phyloP scores from a whole-genome alignment of 2,113 vertebrate genomes.

The Leucosticte australis region DNA sequence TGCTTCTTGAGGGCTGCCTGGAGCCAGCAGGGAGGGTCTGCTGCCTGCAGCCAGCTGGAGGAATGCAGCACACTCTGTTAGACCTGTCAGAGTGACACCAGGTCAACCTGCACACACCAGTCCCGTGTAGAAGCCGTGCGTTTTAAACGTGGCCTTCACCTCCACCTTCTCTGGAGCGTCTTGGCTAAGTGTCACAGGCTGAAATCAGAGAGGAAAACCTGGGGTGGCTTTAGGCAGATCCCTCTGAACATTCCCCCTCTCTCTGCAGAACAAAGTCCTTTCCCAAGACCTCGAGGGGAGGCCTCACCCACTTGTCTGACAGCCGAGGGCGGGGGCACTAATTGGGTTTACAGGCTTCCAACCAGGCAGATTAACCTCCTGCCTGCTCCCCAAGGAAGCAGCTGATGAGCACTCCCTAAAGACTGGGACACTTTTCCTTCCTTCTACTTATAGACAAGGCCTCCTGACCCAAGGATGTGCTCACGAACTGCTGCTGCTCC shows the following conservation, averaged over 20 bases:
- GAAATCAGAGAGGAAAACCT: neutral
- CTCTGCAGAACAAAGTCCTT: neutral
- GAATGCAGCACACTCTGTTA: neutral
- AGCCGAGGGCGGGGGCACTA: neutral
- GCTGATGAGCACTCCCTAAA: fast-evolving
- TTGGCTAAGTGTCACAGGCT: neutral
- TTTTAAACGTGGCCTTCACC: fast-evolving
- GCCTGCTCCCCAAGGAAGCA: neutral
- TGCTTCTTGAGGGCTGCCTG: neutral
- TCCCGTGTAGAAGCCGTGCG: fast-evolving
- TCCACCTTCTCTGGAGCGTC: neutral
- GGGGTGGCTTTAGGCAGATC: neutral
- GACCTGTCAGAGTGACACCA: neutral
- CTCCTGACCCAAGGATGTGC: fast-evolving
- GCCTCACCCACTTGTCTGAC: fast-evolving
- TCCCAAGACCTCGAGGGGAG: neutral
- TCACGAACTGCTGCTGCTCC: neutral
- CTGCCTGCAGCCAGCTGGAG: neutral
- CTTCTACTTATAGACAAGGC: fast-evolving
- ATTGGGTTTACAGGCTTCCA: neutral
- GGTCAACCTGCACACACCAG: neutral
- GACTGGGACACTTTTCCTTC: neutral
- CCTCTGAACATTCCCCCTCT: neutral
- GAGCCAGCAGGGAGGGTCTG: neutral
- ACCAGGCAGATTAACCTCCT: fast-evolving